phyloP scores from a whole-genome alignment of 2,113 vertebrate genomes.

The Petrocephalus microphthalmus region DNA sequence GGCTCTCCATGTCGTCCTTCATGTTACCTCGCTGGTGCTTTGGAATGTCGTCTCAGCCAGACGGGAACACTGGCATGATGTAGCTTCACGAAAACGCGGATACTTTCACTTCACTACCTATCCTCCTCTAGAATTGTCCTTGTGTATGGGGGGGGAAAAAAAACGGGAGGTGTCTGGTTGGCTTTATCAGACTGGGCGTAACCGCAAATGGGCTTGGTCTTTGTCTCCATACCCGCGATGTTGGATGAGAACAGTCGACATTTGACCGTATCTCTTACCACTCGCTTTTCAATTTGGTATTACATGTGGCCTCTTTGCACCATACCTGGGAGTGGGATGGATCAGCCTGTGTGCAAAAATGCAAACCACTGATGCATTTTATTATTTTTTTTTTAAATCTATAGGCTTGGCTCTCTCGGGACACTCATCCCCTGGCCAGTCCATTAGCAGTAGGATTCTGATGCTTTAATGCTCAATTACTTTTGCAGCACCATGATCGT shows the following conservation, averaged over 20 bases:
- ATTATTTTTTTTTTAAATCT: neutral
- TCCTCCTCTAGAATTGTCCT: neutral
- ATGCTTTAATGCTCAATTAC: conserved; percentile 16
- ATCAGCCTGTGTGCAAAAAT: neutral
- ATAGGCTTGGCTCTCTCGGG: neutral
- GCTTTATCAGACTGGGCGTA: neutral
- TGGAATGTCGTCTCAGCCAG: neutral
- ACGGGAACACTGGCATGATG: neutral
- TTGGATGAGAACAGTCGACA: neutral
- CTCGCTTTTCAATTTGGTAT: neutral
- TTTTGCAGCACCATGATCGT: neutral
- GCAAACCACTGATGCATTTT: neutral
- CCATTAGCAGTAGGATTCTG: neutral
- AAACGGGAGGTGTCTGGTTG: neutral
- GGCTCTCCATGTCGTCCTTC: neutral
- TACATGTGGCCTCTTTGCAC: neutral
- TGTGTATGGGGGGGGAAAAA: neutral
- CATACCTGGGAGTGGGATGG: neutral
- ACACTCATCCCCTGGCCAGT: neutral
- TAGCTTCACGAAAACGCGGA: neutral
- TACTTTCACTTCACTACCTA: neutral
- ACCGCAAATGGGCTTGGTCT: neutral
- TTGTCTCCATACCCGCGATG: neutral
- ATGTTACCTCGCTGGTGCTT: neutral
- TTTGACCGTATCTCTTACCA: neutral